Conservation (phyloP, 2,888 invertebrate species). For the Idaea biselata region DNA sequence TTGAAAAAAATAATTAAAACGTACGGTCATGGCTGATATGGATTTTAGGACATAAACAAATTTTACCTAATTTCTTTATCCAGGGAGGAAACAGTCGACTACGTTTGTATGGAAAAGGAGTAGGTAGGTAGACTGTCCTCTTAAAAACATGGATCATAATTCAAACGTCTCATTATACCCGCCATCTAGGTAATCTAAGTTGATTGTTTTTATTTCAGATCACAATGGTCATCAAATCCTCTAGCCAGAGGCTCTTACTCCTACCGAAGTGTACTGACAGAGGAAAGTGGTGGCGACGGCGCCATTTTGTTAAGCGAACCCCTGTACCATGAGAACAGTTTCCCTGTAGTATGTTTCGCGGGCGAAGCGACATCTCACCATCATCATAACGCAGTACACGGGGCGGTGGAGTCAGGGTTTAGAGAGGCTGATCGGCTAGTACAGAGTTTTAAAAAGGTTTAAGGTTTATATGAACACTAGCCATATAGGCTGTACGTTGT, state of each 20-base stretch:
- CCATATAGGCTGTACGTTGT: too few species aligned
- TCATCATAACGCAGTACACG: slow-evolving; percentile 85
- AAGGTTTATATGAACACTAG: not conserved
- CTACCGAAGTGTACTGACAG: slow-evolving; percentile 79
- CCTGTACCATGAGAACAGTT: slow-evolving; percentile 50
- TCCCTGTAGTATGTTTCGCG: slow-evolving; percentile 82
- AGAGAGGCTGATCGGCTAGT: slow-evolving; percentile 85
- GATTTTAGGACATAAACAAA: too few species aligned
- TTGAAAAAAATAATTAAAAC: too few species aligned
- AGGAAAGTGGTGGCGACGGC: slow-evolving; percentile 72
- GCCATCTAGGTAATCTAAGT: too few species aligned
- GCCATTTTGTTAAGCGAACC: slow-evolving; percentile 80
- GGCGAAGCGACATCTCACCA: slow-evolving; percentile 85
- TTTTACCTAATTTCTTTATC: too few species aligned
- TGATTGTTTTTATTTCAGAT: slow-evolving; percentile 57
- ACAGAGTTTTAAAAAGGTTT: slow-evolving; percentile 38
- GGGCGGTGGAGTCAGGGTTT: slow-evolving; percentile 87
- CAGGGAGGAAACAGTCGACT: too few species aligned
- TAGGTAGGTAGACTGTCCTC: too few species aligned
- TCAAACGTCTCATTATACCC: too few species aligned
- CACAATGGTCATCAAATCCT: slow-evolving; percentile 83
- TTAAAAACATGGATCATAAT: too few species aligned
- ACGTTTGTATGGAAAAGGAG: too few species aligned
- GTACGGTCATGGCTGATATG: too few species aligned
- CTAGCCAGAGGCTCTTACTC: slow-evolving; percentile 84